A percentile compares a stretch with the other conserved stretches of the same genome.
Conservation (phyloP, 2,797 vertebrate species). For the Eulemur mongoz region DNA sequence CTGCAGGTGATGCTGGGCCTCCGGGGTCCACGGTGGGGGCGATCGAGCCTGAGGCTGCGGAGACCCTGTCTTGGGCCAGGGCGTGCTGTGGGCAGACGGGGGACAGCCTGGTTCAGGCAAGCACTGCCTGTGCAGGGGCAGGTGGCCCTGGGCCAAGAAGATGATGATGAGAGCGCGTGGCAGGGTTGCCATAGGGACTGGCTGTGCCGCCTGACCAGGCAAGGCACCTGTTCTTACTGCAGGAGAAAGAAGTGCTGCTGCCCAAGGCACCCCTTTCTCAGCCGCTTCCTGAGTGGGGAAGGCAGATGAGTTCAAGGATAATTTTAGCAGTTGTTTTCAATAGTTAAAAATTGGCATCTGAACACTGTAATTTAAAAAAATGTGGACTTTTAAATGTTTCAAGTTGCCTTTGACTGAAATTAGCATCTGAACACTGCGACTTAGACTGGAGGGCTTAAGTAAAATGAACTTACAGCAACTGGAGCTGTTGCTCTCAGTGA, state of each 20-base stretch:
- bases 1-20: background rate
- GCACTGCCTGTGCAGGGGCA: background rate
- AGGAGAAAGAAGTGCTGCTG: background rate
- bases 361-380: background rate
- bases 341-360: background rate
- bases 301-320: background rate
- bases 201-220: accelerated
- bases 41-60: background rate
- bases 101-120: background rate
- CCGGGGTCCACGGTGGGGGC: background rate
- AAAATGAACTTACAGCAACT: background rate
- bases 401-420: background rate
- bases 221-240: too few species aligned
- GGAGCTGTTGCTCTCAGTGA: background rate
- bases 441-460: background rate
- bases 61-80: background rate
- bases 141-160: too few species aligned
- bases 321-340: background rate
- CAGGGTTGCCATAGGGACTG: accelerated
- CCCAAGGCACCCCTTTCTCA: background rate
- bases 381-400: background rate
- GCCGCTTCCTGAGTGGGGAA: background rate
- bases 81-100: background rate
- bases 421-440: background rate
- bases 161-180: background rate